phyloP scores from a whole-genome alignment of 2,113 vertebrate species.

The Alectura lathami region DNA sequence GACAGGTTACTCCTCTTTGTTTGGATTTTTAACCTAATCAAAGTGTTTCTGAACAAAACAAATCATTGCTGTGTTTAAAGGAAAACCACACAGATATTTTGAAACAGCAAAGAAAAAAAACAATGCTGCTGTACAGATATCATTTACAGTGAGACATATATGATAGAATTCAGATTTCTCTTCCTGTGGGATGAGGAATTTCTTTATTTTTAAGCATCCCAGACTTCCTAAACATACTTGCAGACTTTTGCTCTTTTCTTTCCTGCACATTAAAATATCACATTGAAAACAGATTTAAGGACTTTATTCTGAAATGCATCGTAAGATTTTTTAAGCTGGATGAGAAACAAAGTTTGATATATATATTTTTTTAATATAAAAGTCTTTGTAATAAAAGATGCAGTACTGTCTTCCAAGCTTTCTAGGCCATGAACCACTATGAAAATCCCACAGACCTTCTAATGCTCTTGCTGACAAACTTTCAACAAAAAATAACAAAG shows the following conservation, averaged over 20 bases:
- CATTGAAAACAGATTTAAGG: neutral
- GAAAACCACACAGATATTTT: neutral
- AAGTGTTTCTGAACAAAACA: conserved; percentile 41
- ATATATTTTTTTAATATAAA: neutral
- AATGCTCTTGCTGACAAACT: neutral
- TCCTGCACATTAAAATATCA: neutral
- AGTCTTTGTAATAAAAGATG: neutral
- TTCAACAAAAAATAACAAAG: neutral
- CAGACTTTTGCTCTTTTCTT: neutral
- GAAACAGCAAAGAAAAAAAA: neutral
- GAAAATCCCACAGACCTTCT: neutral
- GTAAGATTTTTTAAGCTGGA: neutral
- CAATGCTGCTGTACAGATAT: neutral
- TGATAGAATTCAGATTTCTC: neutral
- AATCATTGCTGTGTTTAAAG: neutral
- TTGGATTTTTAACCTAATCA: conserved; percentile 24
- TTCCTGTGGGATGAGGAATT: neutral
- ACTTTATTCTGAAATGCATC: neutral
- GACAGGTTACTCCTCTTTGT: neutral
- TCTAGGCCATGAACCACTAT: neutral
- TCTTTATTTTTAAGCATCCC: conserved; percentile 39
- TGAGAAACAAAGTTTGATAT: neutral
- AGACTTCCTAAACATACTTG: neutral
- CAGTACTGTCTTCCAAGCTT: neutral
- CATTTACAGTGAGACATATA: neutral